Evolutionary conservation across 2,888 invertebrate genomes (phyloP).

Genomic region (Drosophila mimetica): DNA sequence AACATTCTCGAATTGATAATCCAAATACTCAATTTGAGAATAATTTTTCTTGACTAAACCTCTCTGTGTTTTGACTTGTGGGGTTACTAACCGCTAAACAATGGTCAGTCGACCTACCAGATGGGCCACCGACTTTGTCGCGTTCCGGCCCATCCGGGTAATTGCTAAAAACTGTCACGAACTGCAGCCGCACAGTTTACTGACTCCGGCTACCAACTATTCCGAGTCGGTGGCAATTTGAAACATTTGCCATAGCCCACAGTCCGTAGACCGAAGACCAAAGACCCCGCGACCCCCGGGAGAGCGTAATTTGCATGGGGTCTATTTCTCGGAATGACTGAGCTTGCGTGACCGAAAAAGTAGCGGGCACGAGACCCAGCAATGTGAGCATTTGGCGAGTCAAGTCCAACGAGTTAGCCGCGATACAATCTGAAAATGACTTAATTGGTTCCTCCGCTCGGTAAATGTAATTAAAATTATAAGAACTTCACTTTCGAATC

Average conservation of each 20-base stretch:
- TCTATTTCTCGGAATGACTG: slow-evolving; percentile 44
- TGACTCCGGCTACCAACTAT: slow-evolving; percentile 49
- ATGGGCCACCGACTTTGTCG: slow-evolving; percentile 30
- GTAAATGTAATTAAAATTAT: slow-evolving; percentile 38
- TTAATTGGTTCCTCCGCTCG: slow-evolving; percentile 48
- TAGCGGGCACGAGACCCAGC: slow-evolving; percentile 47
- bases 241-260: slow-evolving; percentile 37
- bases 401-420: slow-evolving; percentile 22
- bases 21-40: too few relatives aligned
- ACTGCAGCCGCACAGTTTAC: slow-evolving; percentile 69
- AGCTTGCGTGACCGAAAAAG: slow-evolving; percentile 63
- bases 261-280: slow-evolving; percentile 1
- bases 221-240: slow-evolving; percentile 34
- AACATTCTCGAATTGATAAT: too few relatives aligned
- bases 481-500: slow-evolving; percentile 56
- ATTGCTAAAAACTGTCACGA: slow-evolving; percentile 77
- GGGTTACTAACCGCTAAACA: slow-evolving; percentile 71
- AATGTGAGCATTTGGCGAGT: slow-evolving; percentile 37
- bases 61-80: too few relatives aligned
- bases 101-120: slow-evolving; percentile 44
- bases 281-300: slow-evolving; percentile 13
- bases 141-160: slow-evolving; percentile 55
- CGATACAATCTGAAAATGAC: slow-evolving; percentile 55
- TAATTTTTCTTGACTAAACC: too few relatives aligned
- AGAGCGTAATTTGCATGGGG: slow-evolving; percentile 60